Base-by-base conservation (phyloP, 2,888 invertebrate genomes). In the Ophion costatus region DNA sequence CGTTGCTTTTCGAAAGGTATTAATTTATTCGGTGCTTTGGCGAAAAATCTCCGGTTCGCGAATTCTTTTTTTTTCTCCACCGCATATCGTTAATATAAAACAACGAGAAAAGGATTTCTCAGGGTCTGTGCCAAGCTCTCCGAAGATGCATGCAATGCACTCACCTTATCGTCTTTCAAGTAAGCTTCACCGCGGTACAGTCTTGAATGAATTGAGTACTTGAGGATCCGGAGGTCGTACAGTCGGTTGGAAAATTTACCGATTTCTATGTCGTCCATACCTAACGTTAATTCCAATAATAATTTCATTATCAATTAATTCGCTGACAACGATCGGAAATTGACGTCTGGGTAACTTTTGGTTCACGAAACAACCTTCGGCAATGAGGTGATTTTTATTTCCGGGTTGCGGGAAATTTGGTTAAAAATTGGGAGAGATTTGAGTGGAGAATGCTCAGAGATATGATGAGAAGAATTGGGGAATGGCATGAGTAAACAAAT, bases 21-120 rank as follows among this genome's bases (percentile, higher is more conserved):
- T 82, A 82, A 84, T 85, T 85, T 85, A 85, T 85, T 73, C 84
- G 75, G 82, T 33, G 66, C 76, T 79, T 82, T 82, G 69, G 79
- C 61, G 71, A 45, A 82, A 82, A 82, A 76, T 82, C 70, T 57
- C 29, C 38, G n/a, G 14, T 10, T 71, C 64, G 71, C 64, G 56
- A 56, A 56, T 56, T 64, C 38, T 66, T 57, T 77, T 67, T 42
- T 67, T 77, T 67, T 51, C 29, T 64, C 9, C 29, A 20, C 33
- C 38, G 38, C 33, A 29, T 45, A 57, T 66, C 42, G 64, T 67
- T 51, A 66, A 57, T 56, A 51, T 64, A 51, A 56, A 75, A 75
- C 51, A 64, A 42, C 45, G 45, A 80, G 56, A 29, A 57, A 59
- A 80, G 29, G 51, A 74, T 67, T 74, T 74, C 80, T 67, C 80